A percentile compares a stretch with the other conserved stretches of the same genome.
Conservation (phyloP, 1,140 invertebrate species). For the Drosophila sproati region DNA sequence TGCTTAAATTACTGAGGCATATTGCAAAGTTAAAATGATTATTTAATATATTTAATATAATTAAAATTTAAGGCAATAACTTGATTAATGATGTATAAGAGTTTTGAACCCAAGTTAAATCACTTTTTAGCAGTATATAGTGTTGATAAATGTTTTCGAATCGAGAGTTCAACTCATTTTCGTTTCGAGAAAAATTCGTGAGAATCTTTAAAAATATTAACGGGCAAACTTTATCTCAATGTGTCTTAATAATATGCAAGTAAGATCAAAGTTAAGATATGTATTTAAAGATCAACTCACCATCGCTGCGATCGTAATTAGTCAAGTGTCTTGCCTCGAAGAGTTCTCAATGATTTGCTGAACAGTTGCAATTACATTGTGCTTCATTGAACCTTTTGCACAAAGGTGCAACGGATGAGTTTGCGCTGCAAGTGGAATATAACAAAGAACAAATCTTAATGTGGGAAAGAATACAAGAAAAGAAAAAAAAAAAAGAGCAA, state of each 20-base stretch:
- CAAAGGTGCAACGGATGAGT: constrained; percentile 13
- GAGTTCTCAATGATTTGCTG: constrained; percentile 21
- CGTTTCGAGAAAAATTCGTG: no score
- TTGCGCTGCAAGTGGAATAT: constrained; percentile 11
- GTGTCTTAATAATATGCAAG: neutral
- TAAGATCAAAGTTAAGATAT: neutral
- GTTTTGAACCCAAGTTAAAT: neutral
- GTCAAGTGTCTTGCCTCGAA: neutral
- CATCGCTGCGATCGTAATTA: constrained; percentile 11
- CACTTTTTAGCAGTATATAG: neutral
- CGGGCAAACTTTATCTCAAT: neutral
- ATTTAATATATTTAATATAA: neutral
- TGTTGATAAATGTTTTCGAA: no score
- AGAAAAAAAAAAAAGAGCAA: neutral
- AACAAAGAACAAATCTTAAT: constrained; percentile 39
- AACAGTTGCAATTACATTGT: constrained; percentile 1
- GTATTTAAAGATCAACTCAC: neutral
- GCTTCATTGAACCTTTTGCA: constrained; percentile 29
- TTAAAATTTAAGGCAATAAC: neutral
- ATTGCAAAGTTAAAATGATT: neutral
- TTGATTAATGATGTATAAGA: neutral
- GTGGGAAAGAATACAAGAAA: constrained; percentile 38
- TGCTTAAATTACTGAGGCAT: constrained; percentile 12
- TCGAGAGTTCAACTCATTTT: no score
- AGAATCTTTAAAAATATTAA: no score